These are phyloP conservation scores for Panulirus ornatus DNA, from an alignment of 1,140 invertebrate genomes.

Conservation along the genomic window DNA sequence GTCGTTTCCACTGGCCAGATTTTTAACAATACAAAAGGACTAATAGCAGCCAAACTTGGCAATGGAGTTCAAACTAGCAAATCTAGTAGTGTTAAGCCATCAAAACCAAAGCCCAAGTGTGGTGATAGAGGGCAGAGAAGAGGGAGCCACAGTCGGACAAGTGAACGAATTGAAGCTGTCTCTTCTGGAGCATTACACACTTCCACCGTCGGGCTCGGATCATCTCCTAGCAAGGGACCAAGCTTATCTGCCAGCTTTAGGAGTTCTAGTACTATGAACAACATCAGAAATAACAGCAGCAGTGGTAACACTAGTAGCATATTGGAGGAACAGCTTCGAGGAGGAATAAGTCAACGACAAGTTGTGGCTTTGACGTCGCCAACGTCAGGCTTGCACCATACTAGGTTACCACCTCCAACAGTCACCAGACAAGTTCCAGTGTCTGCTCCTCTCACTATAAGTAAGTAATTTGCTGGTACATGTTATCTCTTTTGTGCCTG, in stretches of 20 bases:
- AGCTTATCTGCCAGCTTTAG: slow-evolving; percentile 30
- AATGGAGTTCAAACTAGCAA: slow-evolving; percentile 62
- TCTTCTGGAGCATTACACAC: slow-evolving; percentile 19
- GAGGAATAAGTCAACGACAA: slow-evolving; percentile 33
- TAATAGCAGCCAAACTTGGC: slow-evolving; percentile 54
- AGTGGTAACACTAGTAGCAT: slow-evolving; percentile 49
- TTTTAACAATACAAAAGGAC: slow-evolving; percentile 58
- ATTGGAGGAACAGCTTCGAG: slow-evolving; percentile 66
- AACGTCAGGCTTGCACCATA: background rate
- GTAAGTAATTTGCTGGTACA: too few relatives aligned
- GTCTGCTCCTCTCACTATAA: slow-evolving; percentile 43
- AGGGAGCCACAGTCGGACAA: slow-evolving; percentile 40
- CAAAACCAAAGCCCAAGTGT: slow-evolving; percentile 50
- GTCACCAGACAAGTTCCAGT: slow-evolving; percentile 26
- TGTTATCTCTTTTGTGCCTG: too few relatives aligned
- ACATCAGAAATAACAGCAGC: slow-evolving; percentile 24
- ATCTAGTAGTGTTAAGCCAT: slow-evolving; percentile 54
- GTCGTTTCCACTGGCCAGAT: slow-evolving; percentile 66
- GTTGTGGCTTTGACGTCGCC: background rate
- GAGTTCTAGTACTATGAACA: slow-evolving; percentile 39
- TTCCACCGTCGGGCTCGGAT: slow-evolving; percentile 26
- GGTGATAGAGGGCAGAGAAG: slow-evolving; percentile 50
- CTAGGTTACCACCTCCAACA: slow-evolving; percentile 43
- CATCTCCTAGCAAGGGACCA: slow-evolving; percentile 49
- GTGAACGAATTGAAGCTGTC: slow-evolving; percentile 38